Conservation (phyloP, 2,888 invertebrate genomes). For the Balanococcus diminutus region DNA sequence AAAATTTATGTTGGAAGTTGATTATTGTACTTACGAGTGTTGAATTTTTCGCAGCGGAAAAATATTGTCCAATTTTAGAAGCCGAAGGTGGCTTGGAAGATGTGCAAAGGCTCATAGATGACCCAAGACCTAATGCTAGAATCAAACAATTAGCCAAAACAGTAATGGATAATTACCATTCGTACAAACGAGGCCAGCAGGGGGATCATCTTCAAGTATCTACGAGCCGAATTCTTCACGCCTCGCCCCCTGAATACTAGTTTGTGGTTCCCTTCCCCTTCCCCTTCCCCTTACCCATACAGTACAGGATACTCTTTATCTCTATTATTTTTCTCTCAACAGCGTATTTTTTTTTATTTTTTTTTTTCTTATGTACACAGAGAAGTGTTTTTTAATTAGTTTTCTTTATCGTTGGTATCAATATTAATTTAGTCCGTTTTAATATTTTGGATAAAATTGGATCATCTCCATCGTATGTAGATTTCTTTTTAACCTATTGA, state of each 20-base stretch:
- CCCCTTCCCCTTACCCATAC: background rate
- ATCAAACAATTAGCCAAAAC: conserved; percentile 36
- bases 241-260: background rate
- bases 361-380: background rate
- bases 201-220: background rate
- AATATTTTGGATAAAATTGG: background rate
- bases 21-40: too few species aligned
- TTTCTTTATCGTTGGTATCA: background rate
- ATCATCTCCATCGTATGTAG: background rate
- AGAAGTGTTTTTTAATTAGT: background rate
- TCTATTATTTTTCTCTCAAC: background rate
- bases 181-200: background rate
- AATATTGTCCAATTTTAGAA: conserved; percentile 88
- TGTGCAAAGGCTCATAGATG: conserved; percentile 70
- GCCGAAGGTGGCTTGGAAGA: conserved; percentile 83
- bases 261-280: background rate
- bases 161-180: background rate
- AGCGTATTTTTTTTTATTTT: background rate
- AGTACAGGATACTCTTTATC: background rate
- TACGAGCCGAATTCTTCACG: background rate
- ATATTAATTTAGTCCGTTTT: background rate
- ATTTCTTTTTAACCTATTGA: too few species aligned
- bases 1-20: too few species aligned
- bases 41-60: conserved; percentile 74
- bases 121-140: conserved; percentile 59